Percentiles rank a stretch among this genome's conserved stretches.
Evolutionary conservation across 2,888 invertebrate species (phyloP).

Genomic region (Cantharis rustica): DNA sequence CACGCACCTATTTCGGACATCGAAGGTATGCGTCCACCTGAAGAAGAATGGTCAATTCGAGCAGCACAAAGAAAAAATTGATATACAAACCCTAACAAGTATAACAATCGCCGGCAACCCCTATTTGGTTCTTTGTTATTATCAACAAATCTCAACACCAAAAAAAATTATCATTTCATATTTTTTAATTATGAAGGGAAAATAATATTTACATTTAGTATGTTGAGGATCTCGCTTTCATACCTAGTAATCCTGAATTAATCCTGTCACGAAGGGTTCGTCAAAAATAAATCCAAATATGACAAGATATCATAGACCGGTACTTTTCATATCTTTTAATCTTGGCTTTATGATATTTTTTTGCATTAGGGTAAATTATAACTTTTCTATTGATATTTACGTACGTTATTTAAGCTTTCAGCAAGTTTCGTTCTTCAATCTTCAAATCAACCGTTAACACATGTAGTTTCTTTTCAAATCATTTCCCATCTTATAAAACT

Average conservation of each 20-base stretch:
- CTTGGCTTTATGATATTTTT: slow-evolving; percentile 2
- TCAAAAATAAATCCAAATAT: slow-evolving; percentile 9
- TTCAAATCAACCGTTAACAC: not conserved
- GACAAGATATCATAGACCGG: slow-evolving; percentile 11
- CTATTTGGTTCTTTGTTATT: not conserved
- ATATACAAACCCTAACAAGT: not conserved
- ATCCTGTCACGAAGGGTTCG: slow-evolving; percentile 10
- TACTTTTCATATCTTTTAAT: slow-evolving; percentile 13
- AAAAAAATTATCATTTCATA: not conserved
- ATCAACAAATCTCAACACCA: not conserved
- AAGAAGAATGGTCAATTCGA: not conserved
- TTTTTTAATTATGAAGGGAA: not conserved
- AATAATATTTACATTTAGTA: not conserved
- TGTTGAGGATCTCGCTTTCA: not conserved
- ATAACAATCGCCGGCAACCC: not conserved
- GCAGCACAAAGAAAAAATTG: not conserved
- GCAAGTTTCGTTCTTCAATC: not conserved
- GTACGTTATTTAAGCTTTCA: not conserved
- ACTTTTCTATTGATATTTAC: slow-evolving; percentile 11
- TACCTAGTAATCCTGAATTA: slow-evolving; percentile 2
- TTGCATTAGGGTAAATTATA: slow-evolving; percentile 8
- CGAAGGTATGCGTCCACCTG: slow-evolving; percentile 6
- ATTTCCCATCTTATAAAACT: not conserved
- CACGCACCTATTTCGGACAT: slow-evolving; percentile 17
- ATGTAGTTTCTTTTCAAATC: not conserved